phyloP scores from a whole-genome alignment of 2,113 vertebrate genomes.

The Leptocoma aspasia region DNA sequence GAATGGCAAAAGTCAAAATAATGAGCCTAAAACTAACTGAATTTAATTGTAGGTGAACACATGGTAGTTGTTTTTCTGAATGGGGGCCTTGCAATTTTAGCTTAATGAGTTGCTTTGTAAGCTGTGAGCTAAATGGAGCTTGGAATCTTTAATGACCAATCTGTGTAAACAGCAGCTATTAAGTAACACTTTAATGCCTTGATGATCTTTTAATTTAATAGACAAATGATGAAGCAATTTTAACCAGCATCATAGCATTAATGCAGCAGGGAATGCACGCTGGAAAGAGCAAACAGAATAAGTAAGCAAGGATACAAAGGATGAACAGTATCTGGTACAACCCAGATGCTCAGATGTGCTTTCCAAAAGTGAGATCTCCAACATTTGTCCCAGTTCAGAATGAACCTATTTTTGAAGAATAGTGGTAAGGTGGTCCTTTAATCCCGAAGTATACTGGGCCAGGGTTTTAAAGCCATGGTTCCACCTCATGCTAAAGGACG shows the following conservation, averaged over 20 bases:
- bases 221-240: constrained; percentile 22
- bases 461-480: neutral
- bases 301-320: neutral
- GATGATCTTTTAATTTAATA: constrained; percentile 58
- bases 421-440: neutral
- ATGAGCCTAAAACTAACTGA: neutral
- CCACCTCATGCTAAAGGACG: neutral
- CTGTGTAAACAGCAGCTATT: constrained; percentile 47
- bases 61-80: neutral
- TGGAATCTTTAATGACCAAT: constrained; percentile 51
- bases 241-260: neutral
- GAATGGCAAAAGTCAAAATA: neutral
- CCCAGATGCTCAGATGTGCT: neutral
- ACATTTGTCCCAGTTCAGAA: neutral
- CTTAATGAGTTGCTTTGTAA: constrained; percentile 34
- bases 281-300: constrained; percentile 2
- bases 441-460: neutral
- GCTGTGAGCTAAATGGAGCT: constrained; percentile 21
- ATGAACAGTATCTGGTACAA: neutral
- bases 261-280: neutral
- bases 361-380: neutral
- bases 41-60: neutral
- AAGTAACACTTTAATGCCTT: constrained; percentile 46
- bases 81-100: neutral
- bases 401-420: neutral